A percentile compares a stretch with the other conserved stretches of the same genome.
These are phyloP conservation scores for Manis crassicaudata DNA, from an alignment of 2,797 vertebrate species.

Conservation along the genomic window DNA sequence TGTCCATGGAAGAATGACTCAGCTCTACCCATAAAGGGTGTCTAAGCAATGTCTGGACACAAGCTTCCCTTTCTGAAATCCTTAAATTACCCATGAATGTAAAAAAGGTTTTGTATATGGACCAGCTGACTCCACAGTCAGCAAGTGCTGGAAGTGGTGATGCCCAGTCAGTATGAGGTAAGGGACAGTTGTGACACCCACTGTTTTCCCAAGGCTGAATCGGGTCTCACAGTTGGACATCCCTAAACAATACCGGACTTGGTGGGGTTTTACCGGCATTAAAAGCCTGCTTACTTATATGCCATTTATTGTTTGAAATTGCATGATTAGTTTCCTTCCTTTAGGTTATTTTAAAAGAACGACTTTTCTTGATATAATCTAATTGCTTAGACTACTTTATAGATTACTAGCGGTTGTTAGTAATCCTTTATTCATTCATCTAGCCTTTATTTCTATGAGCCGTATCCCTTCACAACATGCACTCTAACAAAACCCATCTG, in stretches of 20 bases:
- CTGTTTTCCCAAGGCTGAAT: neutral
- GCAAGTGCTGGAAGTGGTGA: neutral
- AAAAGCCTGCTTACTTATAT: constrained; percentile 7
- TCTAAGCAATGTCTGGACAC: neutral
- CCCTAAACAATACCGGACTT: neutral
- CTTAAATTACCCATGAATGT: neutral
- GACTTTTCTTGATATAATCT: constrained; percentile 6
- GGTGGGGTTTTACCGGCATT: constrained; percentile 34
- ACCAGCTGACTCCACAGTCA: neutral
- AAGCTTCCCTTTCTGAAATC: neutral
- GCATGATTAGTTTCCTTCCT: constrained; percentile 2
- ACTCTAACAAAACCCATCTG: neutral
- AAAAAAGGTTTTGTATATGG: neutral
- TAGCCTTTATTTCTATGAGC: neutral
- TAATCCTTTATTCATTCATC: neutral
- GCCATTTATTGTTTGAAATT: constrained; percentile 22
- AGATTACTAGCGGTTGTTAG: neutral
- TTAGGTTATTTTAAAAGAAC: neutral
- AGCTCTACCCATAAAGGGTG: neutral
- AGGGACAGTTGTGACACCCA: neutral
- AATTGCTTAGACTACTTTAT: neutral
- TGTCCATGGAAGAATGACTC: neutral
- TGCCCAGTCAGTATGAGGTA: neutral
- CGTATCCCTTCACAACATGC: neutral
- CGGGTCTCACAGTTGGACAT: neutral